These are phyloP conservation scores for Brachylomia viminalis DNA, from an alignment of 2,888 invertebrate genomes.

Conservation along the genomic window DNA sequence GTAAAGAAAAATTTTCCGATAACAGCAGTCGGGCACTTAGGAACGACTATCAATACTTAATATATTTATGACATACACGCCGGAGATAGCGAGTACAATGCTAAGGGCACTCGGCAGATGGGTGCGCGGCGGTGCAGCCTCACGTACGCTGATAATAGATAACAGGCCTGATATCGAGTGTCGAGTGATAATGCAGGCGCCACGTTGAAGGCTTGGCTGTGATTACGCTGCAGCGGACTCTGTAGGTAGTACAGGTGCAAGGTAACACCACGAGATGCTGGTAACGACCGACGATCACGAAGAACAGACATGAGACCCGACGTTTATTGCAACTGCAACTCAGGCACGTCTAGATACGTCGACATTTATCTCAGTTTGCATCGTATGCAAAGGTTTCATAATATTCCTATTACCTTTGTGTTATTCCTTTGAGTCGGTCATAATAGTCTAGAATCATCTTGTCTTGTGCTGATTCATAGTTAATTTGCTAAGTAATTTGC, in stretches of 20 bases:
- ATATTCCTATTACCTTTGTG: too few species aligned
- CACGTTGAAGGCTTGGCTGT: conserved; percentile 20
- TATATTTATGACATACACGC: conserved; percentile 15
- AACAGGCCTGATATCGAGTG: conserved; percentile 30
- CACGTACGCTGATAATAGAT: conserved; percentile 60
- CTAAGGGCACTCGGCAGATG: conserved; percentile 34
- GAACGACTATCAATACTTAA: conserved; percentile 17
- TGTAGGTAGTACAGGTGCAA: background rate
- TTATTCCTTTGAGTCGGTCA: background rate
- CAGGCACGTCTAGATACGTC: background rate
- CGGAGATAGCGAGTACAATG: conserved; percentile 42
- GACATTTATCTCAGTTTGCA: background rate
- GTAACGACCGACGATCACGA: background rate
- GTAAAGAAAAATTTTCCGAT: conserved; percentile 8
- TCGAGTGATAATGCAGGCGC: conserved; percentile 26
- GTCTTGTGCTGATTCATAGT: background rate
- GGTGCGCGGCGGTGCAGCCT: conserved; percentile 40
- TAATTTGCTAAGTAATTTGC: background rate
- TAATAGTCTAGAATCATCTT: background rate
- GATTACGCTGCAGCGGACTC: background rate
- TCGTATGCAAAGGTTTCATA: background rate
- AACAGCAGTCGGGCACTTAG: conserved; percentile 35
- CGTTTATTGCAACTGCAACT: background rate
- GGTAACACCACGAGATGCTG: background rate
- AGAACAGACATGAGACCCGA: background rate